phyloP scores from a whole-genome alignment of 2,888 invertebrate species.

The Ptychoptera albimana region DNA sequence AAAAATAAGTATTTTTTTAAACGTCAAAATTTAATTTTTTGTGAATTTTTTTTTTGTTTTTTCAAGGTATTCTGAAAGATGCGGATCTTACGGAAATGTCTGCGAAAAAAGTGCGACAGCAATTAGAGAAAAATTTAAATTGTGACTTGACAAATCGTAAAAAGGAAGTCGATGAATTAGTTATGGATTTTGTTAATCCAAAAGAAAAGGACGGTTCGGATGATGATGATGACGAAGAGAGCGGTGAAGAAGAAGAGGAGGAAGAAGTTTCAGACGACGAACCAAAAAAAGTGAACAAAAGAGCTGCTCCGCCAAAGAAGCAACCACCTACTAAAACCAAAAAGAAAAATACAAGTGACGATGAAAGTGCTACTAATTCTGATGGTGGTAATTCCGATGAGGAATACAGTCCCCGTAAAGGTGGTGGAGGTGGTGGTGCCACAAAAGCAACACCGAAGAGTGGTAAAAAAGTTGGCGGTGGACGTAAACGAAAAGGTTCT shows the following conservation, averaged over 20 bases:
- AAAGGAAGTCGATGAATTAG: slow-evolving; percentile 73
- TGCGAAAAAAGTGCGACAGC: slow-evolving; percentile 76
- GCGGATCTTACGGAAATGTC: slow-evolving; percentile 73
- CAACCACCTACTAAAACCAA: slow-evolving; percentile 13
- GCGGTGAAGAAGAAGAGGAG: slow-evolving; percentile 32
- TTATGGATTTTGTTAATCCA: slow-evolving; percentile 55
- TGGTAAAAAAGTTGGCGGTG: slow-evolving; percentile 21
- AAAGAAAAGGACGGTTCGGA: slow-evolving; percentile 31
- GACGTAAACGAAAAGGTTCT: slow-evolving; percentile 44
- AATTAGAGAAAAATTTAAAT: slow-evolving; percentile 66
- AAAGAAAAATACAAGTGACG: slow-evolving; percentile 13
- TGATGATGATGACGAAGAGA: slow-evolving; percentile 32
- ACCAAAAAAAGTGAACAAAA: slow-evolving; percentile 21
- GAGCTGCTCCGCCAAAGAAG: slow-evolving; percentile 34
- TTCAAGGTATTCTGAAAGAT: slow-evolving; percentile 66
- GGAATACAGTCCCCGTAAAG: slow-evolving; percentile 37
- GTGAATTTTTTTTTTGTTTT: neutral
- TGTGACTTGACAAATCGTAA: slow-evolving; percentile 61
- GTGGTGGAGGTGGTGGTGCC: slow-evolving; percentile 27
- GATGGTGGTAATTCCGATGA: slow-evolving; percentile 37
- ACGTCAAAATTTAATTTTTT: slow-evolving; percentile 23
- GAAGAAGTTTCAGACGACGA: slow-evolving; percentile 15
- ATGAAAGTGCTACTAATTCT: slow-evolving; percentile 33
- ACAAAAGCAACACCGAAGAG: slow-evolving; percentile 14
- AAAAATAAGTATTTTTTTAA: too few relatives aligned